A percentile compares a stretch with the other conserved stretches of the same genome.
Evolutionary conservation across 2,113 vertebrate genomes (phyloP).

Genomic region (Hiodon tergisus): DNA sequence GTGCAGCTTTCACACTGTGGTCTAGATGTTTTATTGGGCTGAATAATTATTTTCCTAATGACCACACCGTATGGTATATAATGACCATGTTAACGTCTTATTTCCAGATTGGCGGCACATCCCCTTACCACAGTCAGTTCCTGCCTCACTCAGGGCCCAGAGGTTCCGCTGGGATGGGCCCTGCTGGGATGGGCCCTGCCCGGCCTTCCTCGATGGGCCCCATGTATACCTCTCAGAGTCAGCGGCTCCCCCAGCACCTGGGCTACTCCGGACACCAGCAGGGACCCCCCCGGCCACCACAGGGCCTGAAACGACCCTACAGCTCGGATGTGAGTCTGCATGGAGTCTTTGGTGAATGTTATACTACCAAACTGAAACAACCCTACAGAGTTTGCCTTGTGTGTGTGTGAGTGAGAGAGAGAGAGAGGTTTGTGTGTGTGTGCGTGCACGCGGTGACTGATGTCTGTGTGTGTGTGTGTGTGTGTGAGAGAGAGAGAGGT

Average conservation of each 20-base stretch:
- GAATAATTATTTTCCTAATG: too few species aligned
- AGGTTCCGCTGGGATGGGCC: conserved; percentile 66
- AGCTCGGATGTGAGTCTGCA: conserved; percentile 70
- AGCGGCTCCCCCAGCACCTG: conserved; percentile 76
- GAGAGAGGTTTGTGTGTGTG: too few species aligned
- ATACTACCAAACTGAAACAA: too few species aligned
- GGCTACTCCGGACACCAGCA: conserved; percentile 72
- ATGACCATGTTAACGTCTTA: neutral
- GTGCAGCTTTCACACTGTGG: too few species aligned
- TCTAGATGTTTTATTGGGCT: too few species aligned
- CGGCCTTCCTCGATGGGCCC: conserved; percentile 57
- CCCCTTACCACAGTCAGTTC: conserved; percentile 84
- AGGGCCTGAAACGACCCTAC: conserved; percentile 78
- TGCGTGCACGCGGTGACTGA: too few species aligned
- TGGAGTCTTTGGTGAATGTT: too few species aligned
- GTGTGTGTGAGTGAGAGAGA: neutral
- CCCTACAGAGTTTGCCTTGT: too few species aligned
- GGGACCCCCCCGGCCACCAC: conserved; percentile 56
- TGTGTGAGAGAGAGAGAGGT: too few species aligned
- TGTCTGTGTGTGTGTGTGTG: too few species aligned
- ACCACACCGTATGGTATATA: too few species aligned
- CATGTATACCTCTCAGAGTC: conserved; percentile 67
- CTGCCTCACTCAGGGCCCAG: conserved; percentile 77
- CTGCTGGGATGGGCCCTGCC: conserved; percentile 69
- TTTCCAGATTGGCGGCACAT: conserved; percentile 75